A percentile compares a stretch with the other conserved stretches of the same genome.
Conservation (phyloP, 1,140 invertebrate species). For the Scaptomyza pallida region DNA sequence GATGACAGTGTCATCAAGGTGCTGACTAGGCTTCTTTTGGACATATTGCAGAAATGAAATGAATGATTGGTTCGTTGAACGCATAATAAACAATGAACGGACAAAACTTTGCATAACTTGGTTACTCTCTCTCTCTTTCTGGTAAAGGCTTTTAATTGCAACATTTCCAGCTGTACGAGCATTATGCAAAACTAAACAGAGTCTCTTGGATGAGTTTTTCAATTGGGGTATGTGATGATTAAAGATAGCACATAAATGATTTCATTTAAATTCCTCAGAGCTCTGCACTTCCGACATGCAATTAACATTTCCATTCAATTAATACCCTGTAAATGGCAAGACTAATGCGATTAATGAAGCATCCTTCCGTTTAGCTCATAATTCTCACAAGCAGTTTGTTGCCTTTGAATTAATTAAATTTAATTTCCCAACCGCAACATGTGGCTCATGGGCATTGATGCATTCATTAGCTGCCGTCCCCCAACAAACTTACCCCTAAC, state of each 20-base stretch:
- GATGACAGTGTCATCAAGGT: conserved; percentile 43
- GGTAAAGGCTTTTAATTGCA: conserved; percentile 1
- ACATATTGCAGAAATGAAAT: conserved; percentile 51
- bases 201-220: no score
- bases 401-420: conserved; percentile 36
- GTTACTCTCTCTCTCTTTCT: not conserved
- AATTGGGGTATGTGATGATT: no score
- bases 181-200: not conserved
- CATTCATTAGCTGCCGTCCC: not conserved
- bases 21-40: conserved; percentile 41
- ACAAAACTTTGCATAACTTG: conserved; percentile 26
- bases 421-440: conserved; percentile 43
- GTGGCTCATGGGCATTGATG: conserved; percentile 14
- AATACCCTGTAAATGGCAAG: conserved; percentile 5
- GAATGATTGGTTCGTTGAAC: conserved; percentile 50
- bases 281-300: not conserved
- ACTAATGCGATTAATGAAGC: not conserved
- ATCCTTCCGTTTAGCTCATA: not conserved
- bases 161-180: not conserved
- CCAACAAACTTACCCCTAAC: not conserved
- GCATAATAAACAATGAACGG: conserved; percentile 47
- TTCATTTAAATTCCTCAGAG: no score
- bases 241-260: no score
- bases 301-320: not conserved
- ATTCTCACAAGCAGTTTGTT: conserved; percentile 1